Evolutionary conservation across 2,797 vertebrate genomes (phyloP).

Genomic region (Scomberomorus guttatus): DNA sequence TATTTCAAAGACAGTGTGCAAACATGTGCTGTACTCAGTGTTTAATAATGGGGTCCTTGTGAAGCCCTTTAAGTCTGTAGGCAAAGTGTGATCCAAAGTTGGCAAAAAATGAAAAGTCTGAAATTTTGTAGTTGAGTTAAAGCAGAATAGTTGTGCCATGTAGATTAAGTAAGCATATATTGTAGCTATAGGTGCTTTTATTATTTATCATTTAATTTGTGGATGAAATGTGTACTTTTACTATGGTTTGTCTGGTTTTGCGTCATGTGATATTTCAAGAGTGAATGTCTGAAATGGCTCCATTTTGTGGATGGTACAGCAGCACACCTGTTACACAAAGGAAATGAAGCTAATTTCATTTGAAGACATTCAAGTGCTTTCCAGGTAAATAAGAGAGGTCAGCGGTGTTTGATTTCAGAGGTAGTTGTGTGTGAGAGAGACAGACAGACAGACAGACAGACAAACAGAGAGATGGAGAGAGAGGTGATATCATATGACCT

Average conservation of each 20-base stretch:
- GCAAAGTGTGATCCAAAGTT: neutral
- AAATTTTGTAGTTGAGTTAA: neutral
- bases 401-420: constrained; percentile 52
- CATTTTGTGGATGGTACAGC: constrained; percentile 2
- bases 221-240: neutral
- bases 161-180: neutral
- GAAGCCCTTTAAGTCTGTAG: neutral
- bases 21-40: neutral
- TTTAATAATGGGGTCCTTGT: constrained; percentile 9
- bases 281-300: constrained; percentile 1
- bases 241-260: neutral
- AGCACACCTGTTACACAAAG: constrained; percentile 21
- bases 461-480: constrained; percentile 31
- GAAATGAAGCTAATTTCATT: constrained; percentile 16
- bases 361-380: constrained; percentile 4
- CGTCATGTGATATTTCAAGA: constrained; percentile 12
- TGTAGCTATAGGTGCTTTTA: neutral
- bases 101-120: neutral
- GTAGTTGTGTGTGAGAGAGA: constrained; percentile 29
- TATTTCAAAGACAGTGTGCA: constrained; percentile 32
- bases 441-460: constrained; percentile 25
- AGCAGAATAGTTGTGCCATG: neutral
- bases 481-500: constrained; percentile 62
- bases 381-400: constrained; percentile 30
- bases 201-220: neutral